A percentile compares a stretch with the other conserved stretches of the same genome.
These are phyloP conservation scores for Alces alces DNA, from an alignment of 2,113 vertebrate species.

Conservation along the genomic window DNA sequence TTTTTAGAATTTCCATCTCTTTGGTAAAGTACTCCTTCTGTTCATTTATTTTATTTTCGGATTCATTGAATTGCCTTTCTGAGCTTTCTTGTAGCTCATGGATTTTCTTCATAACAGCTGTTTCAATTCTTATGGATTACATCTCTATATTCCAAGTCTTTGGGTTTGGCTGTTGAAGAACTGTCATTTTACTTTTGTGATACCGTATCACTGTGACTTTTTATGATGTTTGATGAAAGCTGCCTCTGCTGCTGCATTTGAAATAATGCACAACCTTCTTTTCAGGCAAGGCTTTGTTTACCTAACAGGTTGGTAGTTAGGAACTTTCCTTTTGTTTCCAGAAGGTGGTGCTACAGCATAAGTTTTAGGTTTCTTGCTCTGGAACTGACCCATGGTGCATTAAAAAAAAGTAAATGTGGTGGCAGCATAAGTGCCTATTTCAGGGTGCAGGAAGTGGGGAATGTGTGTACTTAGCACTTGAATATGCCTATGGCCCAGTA, in stretches of 20 bases:
- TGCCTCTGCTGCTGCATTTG: neutral
- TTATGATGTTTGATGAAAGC: neutral
- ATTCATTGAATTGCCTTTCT: neutral
- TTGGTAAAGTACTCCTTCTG: neutral
- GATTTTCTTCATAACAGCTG: neutral
- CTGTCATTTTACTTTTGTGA: neutral
- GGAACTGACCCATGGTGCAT: neutral
- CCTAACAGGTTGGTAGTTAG: neutral
- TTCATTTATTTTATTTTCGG: neutral
- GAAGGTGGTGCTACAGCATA: neutral
- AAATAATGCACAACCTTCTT: neutral
- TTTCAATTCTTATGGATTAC: neutral
- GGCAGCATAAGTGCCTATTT: neutral
- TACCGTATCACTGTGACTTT: neutral
- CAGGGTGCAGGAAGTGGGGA: neutral
- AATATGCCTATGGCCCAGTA: neutral
- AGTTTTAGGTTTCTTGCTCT: neutral
- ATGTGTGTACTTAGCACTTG: neutral
- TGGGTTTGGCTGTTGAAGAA: neutral
- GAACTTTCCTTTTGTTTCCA: neutral
- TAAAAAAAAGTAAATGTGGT: neutral
- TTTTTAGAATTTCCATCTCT: neutral
- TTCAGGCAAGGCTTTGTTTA: neutral
- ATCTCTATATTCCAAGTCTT: neutral
- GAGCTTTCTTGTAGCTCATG: neutral